Evolutionary conservation across 1,140 invertebrate genomes (phyloP), one percentile per base, ranked within the genome.

Genomic region (Cotesia vestalis): DNA sequence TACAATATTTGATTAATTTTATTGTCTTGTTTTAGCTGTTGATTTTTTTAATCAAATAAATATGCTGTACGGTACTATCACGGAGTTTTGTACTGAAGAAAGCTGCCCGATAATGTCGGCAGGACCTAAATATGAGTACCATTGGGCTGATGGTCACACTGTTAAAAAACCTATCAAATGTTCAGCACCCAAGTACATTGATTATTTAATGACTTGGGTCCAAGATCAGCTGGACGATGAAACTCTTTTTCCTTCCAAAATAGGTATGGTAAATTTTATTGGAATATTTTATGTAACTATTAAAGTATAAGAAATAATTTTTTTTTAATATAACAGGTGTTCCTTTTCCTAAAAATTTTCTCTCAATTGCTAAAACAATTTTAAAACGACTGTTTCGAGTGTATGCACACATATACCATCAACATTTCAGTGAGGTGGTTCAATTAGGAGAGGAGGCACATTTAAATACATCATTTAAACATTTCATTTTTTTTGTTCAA

Each of bases 21-120:
- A 71, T 35, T 67, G 57, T 52, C 35, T 59, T 64, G 11, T 82
- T 90, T 90, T 66, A 98, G 97, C 97, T 84, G 97, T 99, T 61
- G 98, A 99, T 88, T 99, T 99, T 83, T 99, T 99, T 87, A 99
- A 99, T 86, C 98, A 99, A 91, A 99, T 99, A 78, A 99, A 99
- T 85, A 99, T 99, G 98, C 88, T 99, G 59, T 99, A 99, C 83
- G 98, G 98, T 4, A 99, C 98, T 9, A 98, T 99, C 79, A 99
- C 98, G 35, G 98, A 99, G 85, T 99, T 98, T 88, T 99, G 98
- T 86, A 98, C 97, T 0, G 96, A 98, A 85, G 96, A 99, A 77
- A 96, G 94, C 75, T 99, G 98, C 89, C 92, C 96, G 12, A 96
- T 99, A 70, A 99, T 99, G 98, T 95, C 94, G 34, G 94, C 94